Base-by-base conservation (phyloP, 2,797 vertebrate species). In the Epinephelus coioides region DNA sequence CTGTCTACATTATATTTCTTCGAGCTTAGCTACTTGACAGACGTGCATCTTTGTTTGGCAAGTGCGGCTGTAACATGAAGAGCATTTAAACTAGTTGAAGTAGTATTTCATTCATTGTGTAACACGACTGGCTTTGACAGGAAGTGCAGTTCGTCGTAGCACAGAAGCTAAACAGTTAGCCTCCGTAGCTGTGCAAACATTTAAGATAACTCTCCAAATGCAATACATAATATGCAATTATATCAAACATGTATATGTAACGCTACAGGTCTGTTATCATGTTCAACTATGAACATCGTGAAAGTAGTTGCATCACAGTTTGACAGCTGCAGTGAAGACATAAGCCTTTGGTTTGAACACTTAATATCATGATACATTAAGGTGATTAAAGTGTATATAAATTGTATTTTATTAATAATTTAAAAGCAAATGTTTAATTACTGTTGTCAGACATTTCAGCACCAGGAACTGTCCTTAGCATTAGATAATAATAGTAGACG, bases 381-480 rank as follows among this genome's bases (percentile, higher is more conserved):
- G 15, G 4, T 6, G n/a, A 27, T 27, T 7, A 13, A 18, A 54
- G 25, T 21, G 0, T 3, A 1, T 40, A 13, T 14, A 9, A 2
- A 12, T 4, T 38, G 7, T 40, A 34, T 19, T 40, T 13, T 2
- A 21, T 2, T 8, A 10, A 43, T 43, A 43, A 43, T 0, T 1
- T 1, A 12, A 34, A 2, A 6, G 6, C 1, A 34, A 1, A 34
- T 7, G 38, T 12, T 23, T 43, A 11, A 10, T 63, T 9, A 43
- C 15, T 51, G n/a, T 2, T 25, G 3, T 47, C 8, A n/a, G 15
- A 53, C 0, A 25, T 50, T 83, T 78, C 69, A 81, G 55, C 43
- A 72, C 49, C 44, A 71, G 50, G 49, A 77, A 47, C 66, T 81
- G 9, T 66, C 57, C 68, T 10, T 11, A 63, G 8, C 18, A 40